Evolutionary conservation across 2,888 invertebrate species (phyloP).

Genomic region (Leptogaster cylindrica): DNA sequence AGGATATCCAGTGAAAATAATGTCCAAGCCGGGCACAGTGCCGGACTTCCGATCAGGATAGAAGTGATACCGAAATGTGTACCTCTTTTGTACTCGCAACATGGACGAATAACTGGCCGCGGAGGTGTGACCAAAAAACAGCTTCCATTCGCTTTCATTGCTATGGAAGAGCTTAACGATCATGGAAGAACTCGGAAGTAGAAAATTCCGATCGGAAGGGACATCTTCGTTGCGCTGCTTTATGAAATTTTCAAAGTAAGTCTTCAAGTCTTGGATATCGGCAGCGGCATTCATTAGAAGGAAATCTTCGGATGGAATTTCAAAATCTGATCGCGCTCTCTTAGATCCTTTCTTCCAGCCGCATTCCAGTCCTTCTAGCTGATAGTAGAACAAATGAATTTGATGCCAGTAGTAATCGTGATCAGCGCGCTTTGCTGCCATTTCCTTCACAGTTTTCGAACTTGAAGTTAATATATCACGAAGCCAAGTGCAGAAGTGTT

Average conservation of each 20-base stretch:
- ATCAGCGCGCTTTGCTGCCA: constrained; percentile 67
- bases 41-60: constrained; percentile 63
- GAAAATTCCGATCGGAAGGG: constrained; percentile 58
- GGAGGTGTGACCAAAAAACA: constrained; percentile 81
- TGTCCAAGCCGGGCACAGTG: constrained; percentile 70
- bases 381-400: constrained; percentile 76
- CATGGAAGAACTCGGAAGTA: constrained; percentile 57
- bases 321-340: constrained; percentile 68
- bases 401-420: constrained; percentile 82
- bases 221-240: constrained; percentile 62
- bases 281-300: constrained; percentile 77
- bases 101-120: constrained; percentile 82
- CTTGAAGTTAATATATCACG: constrained; percentile 66
- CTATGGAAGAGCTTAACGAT: constrained; percentile 50
- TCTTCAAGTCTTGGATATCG: constrained; percentile 71
- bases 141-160: constrained; percentile 57
- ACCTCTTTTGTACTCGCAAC: constrained; percentile 83
- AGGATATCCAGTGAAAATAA: constrained; percentile 84
- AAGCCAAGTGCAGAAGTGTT: constrained; percentile 60
- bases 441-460: constrained; percentile 71
- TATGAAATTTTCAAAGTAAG: constrained; percentile 60
- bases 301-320: constrained; percentile 70
- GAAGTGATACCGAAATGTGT: constrained; percentile 77
- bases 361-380: constrained; percentile 77
- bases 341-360: constrained; percentile 76